Evolutionary conservation across 2,888 invertebrate genomes (phyloP).

Genomic region (Caenorhabditis virilis): DNA sequence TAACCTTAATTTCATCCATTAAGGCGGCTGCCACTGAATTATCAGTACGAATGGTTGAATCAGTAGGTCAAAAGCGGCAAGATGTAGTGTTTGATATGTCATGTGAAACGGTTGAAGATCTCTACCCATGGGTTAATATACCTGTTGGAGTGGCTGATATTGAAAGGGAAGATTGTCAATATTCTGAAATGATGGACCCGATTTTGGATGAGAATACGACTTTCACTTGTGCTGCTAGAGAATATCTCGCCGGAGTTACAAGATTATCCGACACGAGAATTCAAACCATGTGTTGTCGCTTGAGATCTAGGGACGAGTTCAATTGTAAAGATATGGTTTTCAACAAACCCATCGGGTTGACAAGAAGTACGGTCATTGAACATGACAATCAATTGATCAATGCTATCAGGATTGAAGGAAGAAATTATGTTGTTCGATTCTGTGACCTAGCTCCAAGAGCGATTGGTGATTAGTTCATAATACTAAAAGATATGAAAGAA

Average conservation of each 20-base stretch:
- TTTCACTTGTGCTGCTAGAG: constrained; percentile 55
- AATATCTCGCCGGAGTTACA: constrained; percentile 67
- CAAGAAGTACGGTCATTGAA: constrained; percentile 62
- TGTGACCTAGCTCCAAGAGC: constrained; percentile 64
- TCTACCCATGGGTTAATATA: constrained; percentile 66
- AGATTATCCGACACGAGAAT: constrained; percentile 64
- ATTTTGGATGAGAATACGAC: constrained; percentile 57
- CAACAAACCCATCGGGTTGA: constrained; percentile 63
- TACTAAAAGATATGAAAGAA: neutral
- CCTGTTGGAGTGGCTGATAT: constrained; percentile 60
- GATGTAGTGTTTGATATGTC: constrained; percentile 65
- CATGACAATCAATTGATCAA: constrained; percentile 64
- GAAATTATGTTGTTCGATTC: constrained; percentile 61
- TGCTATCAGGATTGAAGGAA: constrained; percentile 53
- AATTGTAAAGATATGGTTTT: constrained; percentile 60
- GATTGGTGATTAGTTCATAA: constrained; percentile 43
- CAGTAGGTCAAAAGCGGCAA: constrained; percentile 64
- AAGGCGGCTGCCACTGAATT: constrained; percentile 51
- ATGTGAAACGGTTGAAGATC: constrained; percentile 59
- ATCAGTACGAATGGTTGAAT: constrained; percentile 65
- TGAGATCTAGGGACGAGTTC: constrained; percentile 62
- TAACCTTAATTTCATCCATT: neutral
- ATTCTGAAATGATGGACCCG: constrained; percentile 63
- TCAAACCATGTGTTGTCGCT: constrained; percentile 65
- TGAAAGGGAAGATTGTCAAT: constrained; percentile 66